phyloP scores from a whole-genome alignment of 2,113 vertebrate genomes.

The Anthoscopus minutus region DNA sequence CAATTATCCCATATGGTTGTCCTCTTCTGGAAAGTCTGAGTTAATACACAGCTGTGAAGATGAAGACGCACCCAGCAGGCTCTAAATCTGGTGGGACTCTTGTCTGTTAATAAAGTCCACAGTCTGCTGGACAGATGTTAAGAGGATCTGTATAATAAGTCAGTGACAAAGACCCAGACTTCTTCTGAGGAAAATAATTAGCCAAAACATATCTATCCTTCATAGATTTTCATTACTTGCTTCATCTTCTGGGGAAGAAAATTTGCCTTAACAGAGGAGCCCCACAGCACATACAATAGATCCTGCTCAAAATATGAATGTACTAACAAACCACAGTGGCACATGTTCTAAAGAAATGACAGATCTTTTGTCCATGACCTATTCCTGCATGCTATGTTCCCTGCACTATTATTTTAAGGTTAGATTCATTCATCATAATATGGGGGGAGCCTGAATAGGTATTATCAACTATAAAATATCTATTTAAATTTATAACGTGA shows the following conservation, averaged over 20 bases:
- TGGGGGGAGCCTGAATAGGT: neutral
- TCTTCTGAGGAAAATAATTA: conserved; percentile 79
- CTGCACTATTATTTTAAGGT: conserved; percentile 26
- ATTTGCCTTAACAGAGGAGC: neutral
- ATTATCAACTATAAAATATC: neutral
- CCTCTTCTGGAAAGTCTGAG: conserved; percentile 76
- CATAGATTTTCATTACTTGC: conserved; percentile 62
- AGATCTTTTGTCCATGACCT: conserved; percentile 26
- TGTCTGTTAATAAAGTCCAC: conserved; percentile 71
- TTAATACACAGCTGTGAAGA: conserved; percentile 80
- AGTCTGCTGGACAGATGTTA: conserved; percentile 90
- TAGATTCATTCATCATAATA: conserved; percentile 13
- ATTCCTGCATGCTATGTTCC: neutral
- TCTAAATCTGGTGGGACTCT: conserved; percentile 71
- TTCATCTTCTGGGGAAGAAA: conserved; percentile 29
- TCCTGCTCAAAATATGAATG: conserved; percentile 25
- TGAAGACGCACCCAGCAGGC: conserved; percentile 73
- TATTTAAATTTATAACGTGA: conserved; percentile 20
- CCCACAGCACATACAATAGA: neutral
- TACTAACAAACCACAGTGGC: neutral
- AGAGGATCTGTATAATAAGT: conserved; percentile 76
- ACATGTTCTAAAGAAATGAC: conserved; percentile 11
- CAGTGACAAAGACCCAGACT: conserved; percentile 78
- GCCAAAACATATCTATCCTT: conserved; percentile 67
- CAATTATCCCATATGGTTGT: conserved; percentile 74